Conservation (phyloP, 2,797 vertebrate species). For the Pteropus rufus region DNA sequence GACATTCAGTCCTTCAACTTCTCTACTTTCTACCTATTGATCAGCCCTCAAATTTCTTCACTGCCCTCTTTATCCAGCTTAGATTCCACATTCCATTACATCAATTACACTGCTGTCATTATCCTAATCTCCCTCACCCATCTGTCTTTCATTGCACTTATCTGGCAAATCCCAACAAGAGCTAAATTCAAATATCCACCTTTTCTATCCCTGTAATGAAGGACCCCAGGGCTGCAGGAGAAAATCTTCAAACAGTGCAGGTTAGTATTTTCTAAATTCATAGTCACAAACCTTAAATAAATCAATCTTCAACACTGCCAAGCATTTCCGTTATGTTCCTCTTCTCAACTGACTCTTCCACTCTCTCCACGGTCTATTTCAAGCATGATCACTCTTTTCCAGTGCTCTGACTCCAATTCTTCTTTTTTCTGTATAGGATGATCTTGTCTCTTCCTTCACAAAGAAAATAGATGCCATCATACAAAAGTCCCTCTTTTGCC, state of each 20-base stretch:
- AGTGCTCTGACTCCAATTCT: not conserved
- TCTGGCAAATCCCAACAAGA: not conserved
- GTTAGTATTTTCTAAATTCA: not conserved
- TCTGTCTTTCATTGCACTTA: not conserved
- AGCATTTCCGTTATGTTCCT: not conserved
- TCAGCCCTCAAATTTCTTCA: not conserved
- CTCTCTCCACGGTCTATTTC: not conserved
- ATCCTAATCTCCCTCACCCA: not conserved
- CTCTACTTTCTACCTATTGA: not conserved
- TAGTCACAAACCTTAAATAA: constrained; percentile 21
- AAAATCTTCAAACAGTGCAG: not conserved
- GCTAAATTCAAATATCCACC: not conserved
- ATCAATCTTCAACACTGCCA: not conserved
- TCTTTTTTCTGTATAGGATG: not conserved
- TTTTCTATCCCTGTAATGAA: not conserved
- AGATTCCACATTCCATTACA: not conserved
- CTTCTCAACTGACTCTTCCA: not conserved
- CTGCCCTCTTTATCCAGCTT: not conserved
- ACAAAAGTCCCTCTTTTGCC: not conserved
- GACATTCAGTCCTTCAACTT: not conserved
- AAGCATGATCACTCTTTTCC: not conserved
- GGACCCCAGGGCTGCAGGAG: not conserved
- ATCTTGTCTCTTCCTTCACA: not conserved
- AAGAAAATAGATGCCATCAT: not conserved
- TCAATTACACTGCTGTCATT: not conserved